Percentiles rank a stretch among this genome's conserved stretches.
phyloP scores from a whole-genome alignment of 1,140 invertebrate genomes.

The Odontomachus brunneus region DNA sequence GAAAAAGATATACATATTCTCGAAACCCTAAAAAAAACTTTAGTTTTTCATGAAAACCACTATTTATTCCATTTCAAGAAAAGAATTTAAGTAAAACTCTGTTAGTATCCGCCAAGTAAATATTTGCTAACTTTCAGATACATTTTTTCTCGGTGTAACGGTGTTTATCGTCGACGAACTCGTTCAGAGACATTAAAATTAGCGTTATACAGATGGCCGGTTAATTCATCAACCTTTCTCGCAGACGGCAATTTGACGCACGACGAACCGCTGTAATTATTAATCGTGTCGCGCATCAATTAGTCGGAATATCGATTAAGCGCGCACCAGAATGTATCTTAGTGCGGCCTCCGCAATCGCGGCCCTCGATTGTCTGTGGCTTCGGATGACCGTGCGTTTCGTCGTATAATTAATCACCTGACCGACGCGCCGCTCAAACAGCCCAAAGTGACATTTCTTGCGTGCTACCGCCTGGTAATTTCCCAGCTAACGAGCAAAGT shows the following conservation, averaged over 20 bases:
- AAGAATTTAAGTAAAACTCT: too few species aligned
- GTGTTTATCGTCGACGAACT: too few species aligned
- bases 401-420: slow-evolving; percentile 74
- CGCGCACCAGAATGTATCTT: slow-evolving; percentile 74
- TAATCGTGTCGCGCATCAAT: slow-evolving; percentile 81
- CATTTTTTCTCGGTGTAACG: too few species aligned
- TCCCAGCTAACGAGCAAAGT: slow-evolving; percentile 38
- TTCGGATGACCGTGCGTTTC: slow-evolving; percentile 72
- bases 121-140: too few species aligned
- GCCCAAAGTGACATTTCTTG: slow-evolving; percentile 40
- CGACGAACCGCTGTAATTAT: slow-evolving; percentile 77
- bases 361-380: slow-evolving; percentile 71
- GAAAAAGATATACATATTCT: too few species aligned
- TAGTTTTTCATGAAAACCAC: too few species aligned
- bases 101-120: too few species aligned
- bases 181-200: background rate
- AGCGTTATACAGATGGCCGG: background rate
- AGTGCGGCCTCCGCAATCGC: slow-evolving; percentile 38
- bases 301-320: slow-evolving; percentile 80
- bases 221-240: slow-evolving; percentile 1
- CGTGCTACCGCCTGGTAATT: background rate
- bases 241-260: slow-evolving; percentile 60
- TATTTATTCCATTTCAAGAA: too few species aligned
- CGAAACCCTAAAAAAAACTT: too few species aligned
- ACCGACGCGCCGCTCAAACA: slow-evolving; percentile 35